Percentiles rank a stretch among this genome's conserved stretches.
Evolutionary conservation across 2,113 vertebrate genomes (phyloP).

Genomic region (Leucopternis melanops): DNA sequence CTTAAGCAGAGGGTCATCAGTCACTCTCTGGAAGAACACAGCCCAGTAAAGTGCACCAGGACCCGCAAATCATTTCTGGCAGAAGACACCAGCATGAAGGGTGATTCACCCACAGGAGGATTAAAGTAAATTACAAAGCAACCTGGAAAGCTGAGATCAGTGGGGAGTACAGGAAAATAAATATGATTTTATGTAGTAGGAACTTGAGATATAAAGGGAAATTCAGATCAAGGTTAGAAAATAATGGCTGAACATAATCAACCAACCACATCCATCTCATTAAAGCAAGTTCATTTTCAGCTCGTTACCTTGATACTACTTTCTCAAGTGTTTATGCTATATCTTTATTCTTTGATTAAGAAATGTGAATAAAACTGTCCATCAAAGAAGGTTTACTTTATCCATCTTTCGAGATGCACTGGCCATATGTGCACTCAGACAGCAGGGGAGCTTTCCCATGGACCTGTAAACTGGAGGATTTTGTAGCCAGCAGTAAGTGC

Average conservation of each 20-base stretch:
- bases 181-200: neutral
- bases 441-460: neutral
- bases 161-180: neutral
- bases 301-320: neutral
- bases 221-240: neutral
- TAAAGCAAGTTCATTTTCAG: constrained; percentile 35
- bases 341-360: neutral
- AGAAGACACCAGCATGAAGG: neutral
- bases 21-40: neutral
- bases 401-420: neutral
- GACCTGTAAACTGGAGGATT: neutral
- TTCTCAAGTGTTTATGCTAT: neutral
- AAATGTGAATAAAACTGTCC: neutral
- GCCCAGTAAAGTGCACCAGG: neutral
- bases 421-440: neutral
- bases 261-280: neutral
- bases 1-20: no score
- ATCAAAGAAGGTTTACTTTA: neutral
- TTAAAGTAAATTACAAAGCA: neutral
- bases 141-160: neutral
- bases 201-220: neutral
- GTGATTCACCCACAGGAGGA: neutral
- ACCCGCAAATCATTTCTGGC: neutral
- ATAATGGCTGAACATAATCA: neutral
- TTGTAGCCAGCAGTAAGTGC: neutral